Conservation (phyloP, 2,113 vertebrate genomes). For the Neodontobutis hainanensis region DNA sequence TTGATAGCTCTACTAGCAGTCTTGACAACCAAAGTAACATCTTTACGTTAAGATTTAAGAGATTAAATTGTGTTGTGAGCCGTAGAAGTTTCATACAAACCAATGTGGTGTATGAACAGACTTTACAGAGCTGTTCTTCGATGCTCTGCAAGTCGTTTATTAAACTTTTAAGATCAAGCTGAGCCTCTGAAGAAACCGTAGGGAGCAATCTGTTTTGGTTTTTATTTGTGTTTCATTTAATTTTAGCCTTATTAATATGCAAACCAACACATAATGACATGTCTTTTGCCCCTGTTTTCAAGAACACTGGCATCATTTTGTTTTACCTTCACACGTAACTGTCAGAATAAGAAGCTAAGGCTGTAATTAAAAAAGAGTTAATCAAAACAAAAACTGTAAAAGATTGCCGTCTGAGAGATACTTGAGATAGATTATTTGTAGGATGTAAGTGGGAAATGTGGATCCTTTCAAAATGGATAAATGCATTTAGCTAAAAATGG, state of each 20-base stretch:
- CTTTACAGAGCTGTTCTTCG: background rate
- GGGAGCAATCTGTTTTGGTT: constrained; percentile 5
- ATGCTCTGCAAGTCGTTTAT: constrained; percentile 4
- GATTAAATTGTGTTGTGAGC: no score
- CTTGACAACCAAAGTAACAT: no score
- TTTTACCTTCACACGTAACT: background rate
- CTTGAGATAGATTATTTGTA: background rate
- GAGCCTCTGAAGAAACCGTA: background rate
- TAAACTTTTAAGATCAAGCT: constrained; percentile 9
- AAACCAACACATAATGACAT: constrained; percentile 4
- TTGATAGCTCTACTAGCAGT: no score
- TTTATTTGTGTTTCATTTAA: constrained; percentile 1
- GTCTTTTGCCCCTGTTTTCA: background rate
- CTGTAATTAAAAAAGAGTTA: background rate
- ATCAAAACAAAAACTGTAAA: no score
- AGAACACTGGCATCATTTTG: constrained; percentile 5
- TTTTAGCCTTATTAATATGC: constrained; percentile 12
- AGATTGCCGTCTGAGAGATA: no score
- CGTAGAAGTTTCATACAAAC: no score
- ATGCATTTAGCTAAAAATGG: background rate
- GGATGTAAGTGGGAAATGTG: background rate
- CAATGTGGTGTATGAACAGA: no score
- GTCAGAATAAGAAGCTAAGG: background rate
- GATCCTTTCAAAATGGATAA: background rate
- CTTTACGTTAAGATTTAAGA: no score